Conservation (phyloP, 2,113 vertebrate genomes). For the Morone saxatilis region DNA sequence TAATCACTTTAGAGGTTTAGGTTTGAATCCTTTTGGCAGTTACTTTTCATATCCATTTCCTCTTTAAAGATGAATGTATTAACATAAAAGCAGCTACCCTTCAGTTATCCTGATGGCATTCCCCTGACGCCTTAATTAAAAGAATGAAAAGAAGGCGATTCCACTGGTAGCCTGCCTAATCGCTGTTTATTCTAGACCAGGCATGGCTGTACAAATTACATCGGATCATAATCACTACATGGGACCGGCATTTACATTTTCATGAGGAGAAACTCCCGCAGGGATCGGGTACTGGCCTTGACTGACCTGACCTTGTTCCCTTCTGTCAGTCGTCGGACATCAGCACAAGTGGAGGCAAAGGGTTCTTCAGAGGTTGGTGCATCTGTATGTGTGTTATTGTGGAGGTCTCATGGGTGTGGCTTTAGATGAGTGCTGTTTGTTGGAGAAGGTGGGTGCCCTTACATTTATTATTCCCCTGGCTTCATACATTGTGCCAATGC, state of each 20-base stretch:
- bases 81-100: conserved; percentile 18
- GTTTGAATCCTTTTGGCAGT: not conserved
- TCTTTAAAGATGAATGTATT: conserved; percentile 22
- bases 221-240: conserved; percentile 45
- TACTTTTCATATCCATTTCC: not conserved
- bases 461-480: conserved; percentile 59
- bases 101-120: conserved; percentile 32
- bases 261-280: conserved; percentile 40
- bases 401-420: conserved; percentile 29
- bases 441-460: conserved; percentile 50
- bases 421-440: conserved; percentile 48
- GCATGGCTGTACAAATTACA: conserved; percentile 47
- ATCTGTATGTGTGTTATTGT: conserved; percentile 20
- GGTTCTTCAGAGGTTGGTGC: conserved; percentile 7
- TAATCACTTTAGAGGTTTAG: not conserved
- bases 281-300: conserved; percentile 35
- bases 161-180: not conserved
- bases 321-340: conserved; percentile 31
- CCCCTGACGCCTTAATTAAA: conserved; percentile 50
- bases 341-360: conserved; percentile 33
- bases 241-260: conserved; percentile 59
- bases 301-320: conserved; percentile 61
- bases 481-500: conserved; percentile 50
- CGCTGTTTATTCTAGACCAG: conserved; percentile 24
- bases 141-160: conserved; percentile 13